Conservation (phyloP, 2,797 vertebrate species). For the Botia almorhae region DNA sequence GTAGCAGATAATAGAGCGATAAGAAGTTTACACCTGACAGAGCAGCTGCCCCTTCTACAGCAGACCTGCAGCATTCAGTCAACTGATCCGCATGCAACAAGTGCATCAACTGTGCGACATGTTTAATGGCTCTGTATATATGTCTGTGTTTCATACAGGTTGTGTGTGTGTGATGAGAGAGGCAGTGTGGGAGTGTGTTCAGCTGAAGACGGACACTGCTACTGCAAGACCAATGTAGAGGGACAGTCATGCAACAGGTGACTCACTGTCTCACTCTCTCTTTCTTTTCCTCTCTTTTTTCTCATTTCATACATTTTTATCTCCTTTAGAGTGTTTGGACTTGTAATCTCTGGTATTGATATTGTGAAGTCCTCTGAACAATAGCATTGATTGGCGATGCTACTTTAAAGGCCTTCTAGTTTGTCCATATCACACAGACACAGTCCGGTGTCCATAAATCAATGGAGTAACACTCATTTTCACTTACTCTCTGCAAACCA, state of each 20-base stretch:
- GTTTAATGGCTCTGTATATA: neutral
- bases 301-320: neutral
- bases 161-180: conserved; percentile 78
- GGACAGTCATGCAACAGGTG: conserved; percentile 88
- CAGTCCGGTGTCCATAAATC: neutral
- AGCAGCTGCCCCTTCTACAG: neutral
- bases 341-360: neutral
- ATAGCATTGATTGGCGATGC: neutral
- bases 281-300: neutral
- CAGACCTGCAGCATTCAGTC: neutral
- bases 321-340: neutral
- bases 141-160: conserved; percentile 70
- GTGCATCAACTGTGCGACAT: conserved; percentile 7
- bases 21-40: conserved; percentile 6
- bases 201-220: conserved; percentile 81
- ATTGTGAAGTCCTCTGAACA: neutral
- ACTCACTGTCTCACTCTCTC: neutral
- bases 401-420: neutral
- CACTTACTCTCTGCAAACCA: neutral
- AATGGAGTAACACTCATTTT: neutral
- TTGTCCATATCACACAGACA: neutral
- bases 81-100: conserved; percentile 25
- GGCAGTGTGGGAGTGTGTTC: conserved; percentile 85
- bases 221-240: conserved; percentile 87
- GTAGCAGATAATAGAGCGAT: conserved; percentile 56